Conservation (phyloP, 1,140 invertebrate genomes). For the Rhynchophorus ferrugineus region DNA sequence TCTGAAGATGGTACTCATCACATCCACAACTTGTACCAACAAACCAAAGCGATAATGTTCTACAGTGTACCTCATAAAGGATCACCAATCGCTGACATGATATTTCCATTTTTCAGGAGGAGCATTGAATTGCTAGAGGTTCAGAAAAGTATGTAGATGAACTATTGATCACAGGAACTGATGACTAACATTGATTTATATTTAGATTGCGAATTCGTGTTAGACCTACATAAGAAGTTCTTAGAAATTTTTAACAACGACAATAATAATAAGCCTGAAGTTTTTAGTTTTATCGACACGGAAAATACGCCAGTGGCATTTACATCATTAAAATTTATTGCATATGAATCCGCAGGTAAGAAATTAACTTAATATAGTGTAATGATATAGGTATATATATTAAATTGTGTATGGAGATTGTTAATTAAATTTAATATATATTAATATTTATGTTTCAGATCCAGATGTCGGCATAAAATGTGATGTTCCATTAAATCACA, state of each 20-base stretch:
- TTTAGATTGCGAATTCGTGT: slow-evolving; percentile 54
- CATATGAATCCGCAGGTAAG: slow-evolving; percentile 58
- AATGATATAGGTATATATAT: too few species aligned
- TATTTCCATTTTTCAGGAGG: slow-evolving; percentile 52
- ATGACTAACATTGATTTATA: slow-evolving; percentile 13
- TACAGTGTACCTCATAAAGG: slow-evolving; percentile 68
- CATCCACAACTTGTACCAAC: slow-evolving; percentile 39
- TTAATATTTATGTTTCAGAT: slow-evolving; percentile 49
- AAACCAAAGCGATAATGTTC: slow-evolving; percentile 58
- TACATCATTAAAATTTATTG: slow-evolving; percentile 58
- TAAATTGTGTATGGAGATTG: too few species aligned
- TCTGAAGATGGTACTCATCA: slow-evolving; percentile 8
- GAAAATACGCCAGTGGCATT: slow-evolving; percentile 59
- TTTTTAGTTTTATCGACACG: slow-evolving; percentile 62
- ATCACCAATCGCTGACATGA: slow-evolving; percentile 58
- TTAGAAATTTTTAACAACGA: slow-evolving; percentile 43
- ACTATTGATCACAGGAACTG: not conserved
- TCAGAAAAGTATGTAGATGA: slow-evolving; percentile 49
- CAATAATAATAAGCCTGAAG: slow-evolving; percentile 44
- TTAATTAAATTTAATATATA: too few species aligned
- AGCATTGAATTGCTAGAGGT: slow-evolving; percentile 57
- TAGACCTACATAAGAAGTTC: slow-evolving; percentile 51
- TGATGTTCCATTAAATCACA: slow-evolving; percentile 59
- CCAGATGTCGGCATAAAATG: slow-evolving; percentile 56
- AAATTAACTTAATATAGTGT: too few species aligned